phyloP scores from a whole-genome alignment of 35 echinoderm and acorn worm species.

The Eucidaris tribuloides region DNA sequence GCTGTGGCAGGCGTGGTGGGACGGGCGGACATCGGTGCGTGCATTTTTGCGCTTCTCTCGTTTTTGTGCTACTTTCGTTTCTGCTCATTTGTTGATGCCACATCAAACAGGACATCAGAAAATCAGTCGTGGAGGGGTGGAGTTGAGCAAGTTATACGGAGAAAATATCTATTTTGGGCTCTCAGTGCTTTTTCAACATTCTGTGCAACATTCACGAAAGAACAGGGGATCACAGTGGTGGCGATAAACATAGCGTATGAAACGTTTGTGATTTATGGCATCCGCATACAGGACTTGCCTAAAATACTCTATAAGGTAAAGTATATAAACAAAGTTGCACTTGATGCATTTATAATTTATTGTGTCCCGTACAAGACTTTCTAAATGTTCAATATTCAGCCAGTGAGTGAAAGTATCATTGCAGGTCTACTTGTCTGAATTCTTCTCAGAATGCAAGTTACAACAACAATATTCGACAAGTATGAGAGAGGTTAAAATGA shows the following conservation, averaged over 20 bases:
- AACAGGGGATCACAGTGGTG: slow-evolving; percentile 86
- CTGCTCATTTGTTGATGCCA: background rate
- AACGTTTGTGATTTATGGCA: slow-evolving; percentile 64
- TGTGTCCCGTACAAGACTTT: too few species aligned
- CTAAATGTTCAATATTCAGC: too few species aligned
- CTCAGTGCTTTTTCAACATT: slow-evolving; percentile 35
- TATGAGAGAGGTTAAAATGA: too few species aligned
- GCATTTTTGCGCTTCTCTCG: slow-evolving; percentile 71
- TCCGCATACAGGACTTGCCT: slow-evolving; percentile 15
- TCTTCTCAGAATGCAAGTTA: too few species aligned
- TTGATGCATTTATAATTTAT: too few species aligned
- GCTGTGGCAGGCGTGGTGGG: slow-evolving; percentile 92
- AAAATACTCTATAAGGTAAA: slow-evolving; percentile 80
- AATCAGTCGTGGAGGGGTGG: background rate
- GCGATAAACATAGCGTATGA: slow-evolving; percentile 90
- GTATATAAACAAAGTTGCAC: too few species aligned
- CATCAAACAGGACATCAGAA: background rate
- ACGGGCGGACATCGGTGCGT: slow-evolving; percentile 83
- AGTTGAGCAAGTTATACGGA: background rate
- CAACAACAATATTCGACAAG: too few species aligned
- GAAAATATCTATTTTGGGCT: slow-evolving; percentile 26
- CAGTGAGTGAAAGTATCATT: too few species aligned
- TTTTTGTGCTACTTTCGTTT: slow-evolving; percentile 73
- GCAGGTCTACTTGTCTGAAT: too few species aligned
- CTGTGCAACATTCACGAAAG: slow-evolving; percentile 85